Base-by-base conservation (phyloP, 2,888 invertebrate genomes). In the Polydrusus cervinus region DNA sequence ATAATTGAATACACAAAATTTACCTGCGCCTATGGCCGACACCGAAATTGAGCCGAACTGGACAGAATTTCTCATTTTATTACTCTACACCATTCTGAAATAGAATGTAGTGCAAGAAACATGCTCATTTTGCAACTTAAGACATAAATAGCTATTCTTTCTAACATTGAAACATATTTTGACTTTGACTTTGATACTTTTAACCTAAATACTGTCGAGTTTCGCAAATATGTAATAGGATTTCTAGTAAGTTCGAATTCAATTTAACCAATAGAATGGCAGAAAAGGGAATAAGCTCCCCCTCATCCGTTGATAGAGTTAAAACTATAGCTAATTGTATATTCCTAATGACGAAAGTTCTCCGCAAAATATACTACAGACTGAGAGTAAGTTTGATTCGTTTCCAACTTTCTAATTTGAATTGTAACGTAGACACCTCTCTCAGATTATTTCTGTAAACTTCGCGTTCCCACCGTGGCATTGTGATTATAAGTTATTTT, bases 401-500 rank as follows among this genome's bases (percentile, higher is more conserved):
- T 77, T 77, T 71, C 77, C 57, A 77, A 77, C 77, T 77, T 74
- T 77, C 55, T 74, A 77, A 77, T 77, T 77, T 77, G 77, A 77
- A 77, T 77, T 77, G 77, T 77, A 77, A 74, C 71, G 71, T 68
- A 77, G 77, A 77, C 77, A 77, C 77, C 74, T 75, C 66, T 47
- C 47, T 47, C 71, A 61, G 75, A 66, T 71, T 75, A 75, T 75
- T 75, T 75, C 71, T 66, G 70, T 74, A 74, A 70, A 74, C 70
- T 74, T 70, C 66, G 16, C 70, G 51, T 60, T 55, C 13, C 65
- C 20, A 60, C 1, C 5, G 66, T 74, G 65, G 51, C 16, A 60
- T 60, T 70, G 57, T 70, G 70, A 74, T 74, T 74, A 74, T 74
- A 70, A 74, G 30, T 30, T 55, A n/a, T 55, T 55, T 55, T n/a